These are phyloP conservation scores for Phalacrocorax carbo DNA, from an alignment of 2,113 vertebrate species.

Conservation along the genomic window DNA sequence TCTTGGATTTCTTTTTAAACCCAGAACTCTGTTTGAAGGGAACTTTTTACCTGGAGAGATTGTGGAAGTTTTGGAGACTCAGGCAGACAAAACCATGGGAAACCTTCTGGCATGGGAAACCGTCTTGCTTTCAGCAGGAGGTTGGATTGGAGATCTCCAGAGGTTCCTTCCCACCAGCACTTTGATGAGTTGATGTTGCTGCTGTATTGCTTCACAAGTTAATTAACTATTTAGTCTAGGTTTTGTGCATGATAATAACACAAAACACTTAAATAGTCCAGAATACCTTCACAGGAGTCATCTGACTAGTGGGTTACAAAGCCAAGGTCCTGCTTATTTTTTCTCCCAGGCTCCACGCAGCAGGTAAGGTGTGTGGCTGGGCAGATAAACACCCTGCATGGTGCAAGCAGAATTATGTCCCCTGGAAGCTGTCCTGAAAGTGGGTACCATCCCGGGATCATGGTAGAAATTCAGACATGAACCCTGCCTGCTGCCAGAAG, in stretches of 20 bases:
- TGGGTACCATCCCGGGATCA: background rate
- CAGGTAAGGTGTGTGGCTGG: background rate
- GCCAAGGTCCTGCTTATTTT: background rate
- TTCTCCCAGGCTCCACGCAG: background rate
- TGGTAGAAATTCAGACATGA: background rate
- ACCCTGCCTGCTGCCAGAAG: background rate
- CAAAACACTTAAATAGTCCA: background rate
- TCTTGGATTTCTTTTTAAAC: background rate
- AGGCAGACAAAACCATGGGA: background rate
- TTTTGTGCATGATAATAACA: background rate
- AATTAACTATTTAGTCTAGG: background rate
- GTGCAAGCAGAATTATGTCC: background rate
- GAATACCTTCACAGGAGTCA: background rate
- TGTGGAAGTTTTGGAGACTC: background rate
- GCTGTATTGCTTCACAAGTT: background rate
- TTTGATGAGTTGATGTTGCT: background rate
- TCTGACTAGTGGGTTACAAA: rapidly evolving
- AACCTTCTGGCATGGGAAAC: background rate
- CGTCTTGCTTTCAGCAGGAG: background rate
- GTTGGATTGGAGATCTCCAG: background rate
- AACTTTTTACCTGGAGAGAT: background rate
- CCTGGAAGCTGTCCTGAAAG: background rate
- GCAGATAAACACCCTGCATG: background rate
- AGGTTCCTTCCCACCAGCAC: background rate
- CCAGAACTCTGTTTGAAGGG: background rate